Evolutionary conservation across 2,888 invertebrate species (phyloP).

Genomic region (Callosobruchus maculatus): DNA sequence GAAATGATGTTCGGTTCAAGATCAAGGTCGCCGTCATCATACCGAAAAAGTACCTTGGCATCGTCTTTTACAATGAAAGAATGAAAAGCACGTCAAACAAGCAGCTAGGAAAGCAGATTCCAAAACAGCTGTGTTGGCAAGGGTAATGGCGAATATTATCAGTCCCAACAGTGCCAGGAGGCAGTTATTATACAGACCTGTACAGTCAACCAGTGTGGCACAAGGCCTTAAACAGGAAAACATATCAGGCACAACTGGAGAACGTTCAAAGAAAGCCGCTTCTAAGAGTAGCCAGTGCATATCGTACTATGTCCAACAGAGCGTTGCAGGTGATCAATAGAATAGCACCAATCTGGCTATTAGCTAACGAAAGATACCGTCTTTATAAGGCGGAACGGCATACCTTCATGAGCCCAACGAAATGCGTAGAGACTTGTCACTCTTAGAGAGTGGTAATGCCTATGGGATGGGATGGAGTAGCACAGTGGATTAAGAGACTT

Average conservation of each 20-base stretch:
- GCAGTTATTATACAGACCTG: neutral
- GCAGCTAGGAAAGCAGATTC: neutral
- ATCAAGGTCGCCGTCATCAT: neutral
- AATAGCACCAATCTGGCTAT: neutral
- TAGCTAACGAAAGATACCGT: neutral
- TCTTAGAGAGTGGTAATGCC: neutral
- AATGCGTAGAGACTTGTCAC: neutral
- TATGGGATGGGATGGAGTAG: too few species aligned
- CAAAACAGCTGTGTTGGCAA: neutral
- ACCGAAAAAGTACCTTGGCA: neutral
- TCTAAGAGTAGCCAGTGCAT: neutral
- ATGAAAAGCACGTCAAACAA: neutral
- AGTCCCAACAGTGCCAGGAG: neutral
- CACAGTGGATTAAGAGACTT: slow-evolving; percentile 1
- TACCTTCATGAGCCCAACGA: too few species aligned
- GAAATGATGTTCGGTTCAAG: neutral
- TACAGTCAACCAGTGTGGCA: slow-evolving; percentile 1
- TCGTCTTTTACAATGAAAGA: neutral
- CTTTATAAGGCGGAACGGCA: too few species aligned
- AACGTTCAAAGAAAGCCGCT: neutral
- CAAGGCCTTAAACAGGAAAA: neutral
- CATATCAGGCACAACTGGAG: neutral
- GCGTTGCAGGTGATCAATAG: neutral
- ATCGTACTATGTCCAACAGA: neutral
- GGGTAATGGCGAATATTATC: slow-evolving; percentile 1